Evolutionary conservation across 1,140 invertebrate species (phyloP), one percentile per base, ranked within the genome.

Genomic region (Leptinotarsa texana): DNA sequence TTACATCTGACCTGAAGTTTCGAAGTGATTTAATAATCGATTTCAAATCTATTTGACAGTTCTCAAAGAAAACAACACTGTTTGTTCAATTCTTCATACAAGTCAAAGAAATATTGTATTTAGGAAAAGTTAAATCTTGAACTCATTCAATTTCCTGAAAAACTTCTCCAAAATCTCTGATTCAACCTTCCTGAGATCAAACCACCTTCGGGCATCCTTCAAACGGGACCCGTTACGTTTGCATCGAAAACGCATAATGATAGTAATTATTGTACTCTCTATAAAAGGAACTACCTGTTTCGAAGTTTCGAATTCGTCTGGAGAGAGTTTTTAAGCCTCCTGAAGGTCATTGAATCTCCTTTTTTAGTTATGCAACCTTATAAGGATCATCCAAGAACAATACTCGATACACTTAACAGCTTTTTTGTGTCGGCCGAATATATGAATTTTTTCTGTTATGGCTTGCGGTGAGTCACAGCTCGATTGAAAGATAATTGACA

Each of bases 321-420:
- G 51, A n/a, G 51, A 57, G 17, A 57, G 51, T 57, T 57, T 57
- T 57, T 57, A 57, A 17, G 51, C 51, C 51, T 57, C 13, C 51
- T 15, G 15, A 57, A 57, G 51, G 51, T 57, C 51, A 18, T n/a
- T 18, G n/a, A 18, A 57, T 18, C 13, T 57, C 51, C 51, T n/a
- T 57, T 17, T 57, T n/a, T 18, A 57, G 51, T 57, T 57, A 57
- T 57, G 51, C 51, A 57, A 57, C 51, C 51, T 57, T 57, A 57
- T 57, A 57, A 17, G 51, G 51, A 57, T 57, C n/a, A 57, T 57
- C 51, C 51, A 57, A 57, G 13, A 57, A 57, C 51, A 57, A 57
- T 57, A 57, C n/a, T 0, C 51, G 51, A 57, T 57, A 57, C 51
- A 18, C n/a, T 57, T 57, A 17, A 57, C 17, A 18, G 51, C 51